Evolutionary conservation across 2,113 vertebrate species (phyloP).

Genomic region (Piliocolobus tephrosceles): DNA sequence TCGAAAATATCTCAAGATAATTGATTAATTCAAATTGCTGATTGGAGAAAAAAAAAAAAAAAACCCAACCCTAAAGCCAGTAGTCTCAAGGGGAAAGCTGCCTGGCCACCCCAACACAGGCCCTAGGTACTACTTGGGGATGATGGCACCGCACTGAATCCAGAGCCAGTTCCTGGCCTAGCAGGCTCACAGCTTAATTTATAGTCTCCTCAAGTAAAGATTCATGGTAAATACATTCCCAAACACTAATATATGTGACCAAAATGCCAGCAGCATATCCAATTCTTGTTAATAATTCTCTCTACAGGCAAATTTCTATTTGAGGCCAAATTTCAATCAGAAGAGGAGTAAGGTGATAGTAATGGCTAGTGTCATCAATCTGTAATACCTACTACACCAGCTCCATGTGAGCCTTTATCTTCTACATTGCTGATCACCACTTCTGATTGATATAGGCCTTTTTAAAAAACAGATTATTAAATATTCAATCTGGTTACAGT

Average conservation of each 20-base stretch:
- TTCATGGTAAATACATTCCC: neutral
- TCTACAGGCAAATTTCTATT: neutral
- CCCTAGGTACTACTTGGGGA: no score
- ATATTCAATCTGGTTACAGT: neutral
- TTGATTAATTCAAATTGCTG: neutral
- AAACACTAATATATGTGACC: neutral
- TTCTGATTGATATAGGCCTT: neutral
- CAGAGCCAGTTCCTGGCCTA: neutral
- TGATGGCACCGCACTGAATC: accelerated
- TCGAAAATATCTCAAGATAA: neutral
- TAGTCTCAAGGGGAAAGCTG: neutral
- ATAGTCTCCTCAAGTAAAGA: neutral
- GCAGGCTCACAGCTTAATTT: neutral
- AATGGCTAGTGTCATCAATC: neutral
- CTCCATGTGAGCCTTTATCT: neutral
- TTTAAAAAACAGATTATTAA: neutral
- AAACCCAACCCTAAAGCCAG: neutral
- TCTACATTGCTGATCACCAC: neutral
- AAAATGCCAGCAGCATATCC: neutral
- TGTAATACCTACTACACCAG: neutral
- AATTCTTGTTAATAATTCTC: neutral
- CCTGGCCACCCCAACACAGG: accelerated
- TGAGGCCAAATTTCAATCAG: neutral
- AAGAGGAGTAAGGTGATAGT: neutral
- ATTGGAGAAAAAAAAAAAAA: neutral